These are phyloP conservation scores for Lasioglossum villosulum DNA, from an alignment of 2,888 invertebrate species.

Conservation along the genomic window DNA sequence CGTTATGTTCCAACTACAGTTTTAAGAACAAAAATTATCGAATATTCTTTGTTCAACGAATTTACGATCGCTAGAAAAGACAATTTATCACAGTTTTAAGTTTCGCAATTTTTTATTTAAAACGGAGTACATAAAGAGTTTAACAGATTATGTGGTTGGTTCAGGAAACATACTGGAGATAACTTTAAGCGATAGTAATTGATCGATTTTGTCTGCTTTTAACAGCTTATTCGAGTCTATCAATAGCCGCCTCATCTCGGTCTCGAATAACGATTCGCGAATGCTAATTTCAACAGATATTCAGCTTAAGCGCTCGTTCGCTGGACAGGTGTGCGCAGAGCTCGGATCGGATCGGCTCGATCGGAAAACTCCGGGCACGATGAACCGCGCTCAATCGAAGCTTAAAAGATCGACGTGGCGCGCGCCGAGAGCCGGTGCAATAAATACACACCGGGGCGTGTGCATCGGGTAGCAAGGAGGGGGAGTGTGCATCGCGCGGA, in stretches of 20 bases:
- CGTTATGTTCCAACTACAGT: not conserved
- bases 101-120: not conserved
- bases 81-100: too few species aligned
- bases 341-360: not conserved
- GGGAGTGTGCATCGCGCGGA: conserved; percentile 10
- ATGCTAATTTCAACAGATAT: not conserved
- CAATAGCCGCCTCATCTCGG: too few species aligned
- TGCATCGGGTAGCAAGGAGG: not conserved
- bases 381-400: conserved; percentile 26
- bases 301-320: not conserved
- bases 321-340: not conserved
- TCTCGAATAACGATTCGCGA: not conserved
- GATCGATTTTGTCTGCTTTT: too few species aligned
- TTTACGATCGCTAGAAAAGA: too few species aligned
- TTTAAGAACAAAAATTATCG: too few species aligned
- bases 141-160: not conserved
- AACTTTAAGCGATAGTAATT: too few species aligned
- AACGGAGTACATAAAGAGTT: not conserved
- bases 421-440: conserved; percentile 16
- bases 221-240: too few species aligned
- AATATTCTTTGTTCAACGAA: too few species aligned
- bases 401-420: conserved; percentile 1
- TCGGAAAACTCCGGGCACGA: not conserved
- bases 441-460: conserved; percentile 22
- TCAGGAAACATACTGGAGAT: not conserved